These are phyloP conservation scores for Burhinus oedicnemus DNA, from an alignment of 2,113 vertebrate genomes.

Conservation along the genomic window DNA sequence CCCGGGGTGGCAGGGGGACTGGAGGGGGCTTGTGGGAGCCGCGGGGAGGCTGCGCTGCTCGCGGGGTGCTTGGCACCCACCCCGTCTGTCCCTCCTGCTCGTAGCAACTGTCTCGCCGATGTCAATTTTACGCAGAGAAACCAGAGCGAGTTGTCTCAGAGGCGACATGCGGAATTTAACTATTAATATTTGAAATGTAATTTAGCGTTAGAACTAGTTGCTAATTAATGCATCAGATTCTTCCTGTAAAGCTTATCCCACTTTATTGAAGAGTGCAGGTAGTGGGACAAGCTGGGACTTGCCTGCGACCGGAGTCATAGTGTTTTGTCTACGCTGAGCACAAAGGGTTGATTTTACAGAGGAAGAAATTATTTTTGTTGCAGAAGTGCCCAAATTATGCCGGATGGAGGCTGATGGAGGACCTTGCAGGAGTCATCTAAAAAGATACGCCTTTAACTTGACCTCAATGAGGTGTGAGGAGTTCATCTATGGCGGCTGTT, in stretches of 20 bases:
- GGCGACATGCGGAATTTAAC: rapidly evolving
- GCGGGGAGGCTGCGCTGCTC: background rate
- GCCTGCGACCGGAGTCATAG: rapidly evolving
- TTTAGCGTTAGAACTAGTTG: background rate
- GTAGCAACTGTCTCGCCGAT: background rate
- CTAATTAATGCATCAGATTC: background rate
- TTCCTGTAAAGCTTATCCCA: background rate
- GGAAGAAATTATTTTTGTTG: background rate
- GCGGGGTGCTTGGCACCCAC: background rate
- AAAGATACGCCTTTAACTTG: constrained; percentile 88
- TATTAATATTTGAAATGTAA: background rate
- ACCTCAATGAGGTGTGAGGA: constrained; percentile 86
- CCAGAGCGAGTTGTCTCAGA: background rate
- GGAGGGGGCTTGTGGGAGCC: background rate
- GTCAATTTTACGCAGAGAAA: background rate
- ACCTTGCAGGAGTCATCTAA: constrained; percentile 70
- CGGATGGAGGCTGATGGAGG: constrained; percentile 77
- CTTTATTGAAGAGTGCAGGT: background rate
- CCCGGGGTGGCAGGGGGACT: background rate
- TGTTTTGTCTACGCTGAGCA: rapidly evolving
- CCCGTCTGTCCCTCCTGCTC: too few species aligned
- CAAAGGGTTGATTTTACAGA: background rate
- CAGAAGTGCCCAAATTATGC: constrained; percentile 88
- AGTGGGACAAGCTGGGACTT: background rate
- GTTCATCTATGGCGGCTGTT: constrained; percentile 82